Evolutionary conservation across 1,140 invertebrate genomes (phyloP), one percentile per base, ranked within the genome.

Genomic region (Pararge aegeria): DNA sequence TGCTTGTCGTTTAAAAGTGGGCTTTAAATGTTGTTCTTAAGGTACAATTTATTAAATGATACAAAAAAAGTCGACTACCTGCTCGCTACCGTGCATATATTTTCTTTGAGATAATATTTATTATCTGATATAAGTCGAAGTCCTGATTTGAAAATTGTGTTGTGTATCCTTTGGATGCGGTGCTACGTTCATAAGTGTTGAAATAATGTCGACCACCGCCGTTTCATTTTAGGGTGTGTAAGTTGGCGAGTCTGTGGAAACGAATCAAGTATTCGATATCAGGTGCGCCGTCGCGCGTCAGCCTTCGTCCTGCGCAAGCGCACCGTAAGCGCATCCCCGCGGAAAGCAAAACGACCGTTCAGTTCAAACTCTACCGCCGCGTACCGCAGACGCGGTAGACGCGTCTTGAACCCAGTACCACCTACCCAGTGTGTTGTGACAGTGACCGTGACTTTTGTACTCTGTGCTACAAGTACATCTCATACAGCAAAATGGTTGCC

Each of bases 301-400:
- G 80, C 75, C 82, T 84, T 83, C 69, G 80, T 69, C 68, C 68
- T 72, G 78, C 68, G 76, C 30, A 34, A 73, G 76, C 69, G 70
- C 60, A 61, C 66, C 78, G 81, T 74, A 40, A 55, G 77, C 85
- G 78, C 83, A 86, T 86, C 80, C 79, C 81, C 75, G 76, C 78
- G 64, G 49, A 44, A 10, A 34, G 37, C 53, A 27, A 55, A 64
- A 67, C 66, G 65, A 59, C 74, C 72, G 82, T 83, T 85, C 80
- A 83, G 82, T 87, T 83, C 75, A 79, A 83, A 85, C 64, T 78
- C 61, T 68, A 83, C 74, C 82, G 85, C 76, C 82, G 85, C 85
- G 83, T 79, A 75, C 74, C 78, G 68, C 73, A 81, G 75, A 88
- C 85, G 85, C 85, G 83, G 81, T 80, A 37, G 71, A 10, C 66